Percentiles rank a stretch among this genome's conserved stretches.
These are phyloP conservation scores for Chymomyza amoena DNA, from an alignment of 2,888 invertebrate species.

Conservation along the genomic window DNA sequence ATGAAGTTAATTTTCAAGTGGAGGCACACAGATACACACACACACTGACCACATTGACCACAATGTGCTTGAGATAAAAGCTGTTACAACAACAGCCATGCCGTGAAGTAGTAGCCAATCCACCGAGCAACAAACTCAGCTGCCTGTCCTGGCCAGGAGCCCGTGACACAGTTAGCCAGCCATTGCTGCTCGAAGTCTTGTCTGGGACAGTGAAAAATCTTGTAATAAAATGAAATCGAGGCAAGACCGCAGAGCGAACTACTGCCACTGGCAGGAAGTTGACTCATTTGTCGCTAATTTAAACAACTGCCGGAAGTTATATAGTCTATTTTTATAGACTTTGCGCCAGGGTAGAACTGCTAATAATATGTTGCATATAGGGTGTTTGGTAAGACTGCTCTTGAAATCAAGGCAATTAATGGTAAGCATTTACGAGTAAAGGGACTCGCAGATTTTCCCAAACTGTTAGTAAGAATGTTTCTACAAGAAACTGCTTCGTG, in stretches of 20 bases:
- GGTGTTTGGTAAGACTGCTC: too few species aligned
- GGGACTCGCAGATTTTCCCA: too few species aligned
- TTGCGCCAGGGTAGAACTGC: not conserved
- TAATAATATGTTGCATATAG: too few species aligned
- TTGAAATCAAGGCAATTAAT: too few species aligned
- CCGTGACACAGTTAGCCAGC: not conserved
- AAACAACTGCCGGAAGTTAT: constrained; percentile 36
- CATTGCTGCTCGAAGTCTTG: constrained; percentile 8
- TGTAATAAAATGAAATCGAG: constrained; percentile 8
- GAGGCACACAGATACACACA: constrained; percentile 17
- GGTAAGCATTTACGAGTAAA: too few species aligned
- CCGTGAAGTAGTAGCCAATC: not conserved
- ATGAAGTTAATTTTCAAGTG: constrained; percentile 63
- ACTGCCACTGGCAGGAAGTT: constrained; percentile 56
- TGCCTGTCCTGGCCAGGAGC: constrained; percentile 7
- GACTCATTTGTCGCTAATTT: constrained; percentile 57
- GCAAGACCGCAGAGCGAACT: not conserved
- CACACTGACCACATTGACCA: constrained; percentile 39
- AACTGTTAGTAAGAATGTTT: too few species aligned
- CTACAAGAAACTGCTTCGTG: too few species aligned
- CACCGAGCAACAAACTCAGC: not conserved
- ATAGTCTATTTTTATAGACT: constrained; percentile 23
- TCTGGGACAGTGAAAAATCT: constrained; percentile 2
- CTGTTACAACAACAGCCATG: constrained; percentile 6
- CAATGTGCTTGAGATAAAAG: constrained; percentile 46